A percentile compares a stretch with the other conserved stretches of the same genome.
Evolutionary conservation across 2,113 vertebrate species (phyloP).

Genomic region (Rhea americana): DNA sequence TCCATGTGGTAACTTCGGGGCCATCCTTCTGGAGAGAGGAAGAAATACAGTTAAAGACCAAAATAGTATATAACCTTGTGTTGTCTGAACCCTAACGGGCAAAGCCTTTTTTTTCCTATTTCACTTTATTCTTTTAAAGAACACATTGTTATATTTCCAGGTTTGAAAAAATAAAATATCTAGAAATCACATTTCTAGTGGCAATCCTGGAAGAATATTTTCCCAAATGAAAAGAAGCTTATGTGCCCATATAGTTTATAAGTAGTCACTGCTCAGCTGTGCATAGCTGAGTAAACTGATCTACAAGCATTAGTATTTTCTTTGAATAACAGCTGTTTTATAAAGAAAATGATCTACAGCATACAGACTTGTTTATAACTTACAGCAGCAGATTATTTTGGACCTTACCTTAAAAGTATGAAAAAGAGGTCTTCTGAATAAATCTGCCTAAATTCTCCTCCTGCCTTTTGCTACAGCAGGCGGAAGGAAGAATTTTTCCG

Average conservation of each 20-base stretch:
- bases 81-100: not conserved
- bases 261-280: not conserved
- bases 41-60: not conserved
- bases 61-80: not conserved
- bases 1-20: not conserved
- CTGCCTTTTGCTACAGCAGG: not conserved
- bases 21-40: not conserved
- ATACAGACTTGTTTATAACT: rapidly evolving
- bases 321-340: not conserved
- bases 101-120: not conserved
- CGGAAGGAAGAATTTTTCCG: not conserved
- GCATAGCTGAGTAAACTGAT: not conserved
- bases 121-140: not conserved
- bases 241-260: not conserved
- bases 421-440: not conserved
- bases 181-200: not conserved
- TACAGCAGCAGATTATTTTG: not conserved
- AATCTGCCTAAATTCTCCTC: not conserved
- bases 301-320: not conserved
- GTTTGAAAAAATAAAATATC: not conserved
- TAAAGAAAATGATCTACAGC: not conserved
- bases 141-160: not conserved
- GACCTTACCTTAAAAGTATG: not conserved
- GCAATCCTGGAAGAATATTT: not conserved
- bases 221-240: not conserved